A percentile compares a stretch with the other conserved stretches of the same genome.
These are phyloP conservation scores for Furnarius figulus DNA, from an alignment of 2,113 vertebrate species.

Conservation along the genomic window DNA sequence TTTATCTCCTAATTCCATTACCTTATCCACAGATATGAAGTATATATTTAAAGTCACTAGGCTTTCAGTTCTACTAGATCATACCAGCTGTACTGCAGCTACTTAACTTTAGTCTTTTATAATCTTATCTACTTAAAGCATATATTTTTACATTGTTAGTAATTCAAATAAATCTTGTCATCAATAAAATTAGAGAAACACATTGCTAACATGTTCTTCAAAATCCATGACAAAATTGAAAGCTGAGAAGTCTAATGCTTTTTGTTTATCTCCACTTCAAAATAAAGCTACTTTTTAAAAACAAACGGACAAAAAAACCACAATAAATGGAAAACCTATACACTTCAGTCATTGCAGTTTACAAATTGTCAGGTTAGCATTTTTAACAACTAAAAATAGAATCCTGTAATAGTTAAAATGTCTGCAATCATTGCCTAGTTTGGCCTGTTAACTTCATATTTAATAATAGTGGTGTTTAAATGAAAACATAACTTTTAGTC, in stretches of 20 bases:
- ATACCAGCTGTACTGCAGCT: not conserved
- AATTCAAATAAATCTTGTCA: not conserved
- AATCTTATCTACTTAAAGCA: not conserved
- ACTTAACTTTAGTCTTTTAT: not conserved
- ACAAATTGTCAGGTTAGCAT: accelerated
- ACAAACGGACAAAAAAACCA: not conserved
- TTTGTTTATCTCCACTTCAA: not conserved
- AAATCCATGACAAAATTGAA: not conserved
- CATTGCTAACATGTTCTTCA: not conserved
- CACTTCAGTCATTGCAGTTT: not conserved
- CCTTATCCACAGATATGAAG: not conserved
- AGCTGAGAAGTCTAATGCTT: accelerated
- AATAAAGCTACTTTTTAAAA: not conserved
- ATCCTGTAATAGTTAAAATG: not conserved
- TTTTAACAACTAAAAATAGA: not conserved
- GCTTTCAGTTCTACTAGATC: not conserved
- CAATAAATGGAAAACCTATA: accelerated
- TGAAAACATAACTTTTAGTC: not conserved
- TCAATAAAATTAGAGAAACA: not conserved
- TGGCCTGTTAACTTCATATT: not conserved
- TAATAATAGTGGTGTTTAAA: not conserved
- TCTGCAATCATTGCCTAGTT: not conserved
- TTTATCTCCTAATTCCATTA: not conserved
- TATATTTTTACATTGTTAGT: not conserved
- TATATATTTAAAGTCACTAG: not conserved